These are phyloP conservation scores for Hyposoter didymator DNA, from an alignment of 2,888 invertebrate species.

Conservation along the genomic window DNA sequence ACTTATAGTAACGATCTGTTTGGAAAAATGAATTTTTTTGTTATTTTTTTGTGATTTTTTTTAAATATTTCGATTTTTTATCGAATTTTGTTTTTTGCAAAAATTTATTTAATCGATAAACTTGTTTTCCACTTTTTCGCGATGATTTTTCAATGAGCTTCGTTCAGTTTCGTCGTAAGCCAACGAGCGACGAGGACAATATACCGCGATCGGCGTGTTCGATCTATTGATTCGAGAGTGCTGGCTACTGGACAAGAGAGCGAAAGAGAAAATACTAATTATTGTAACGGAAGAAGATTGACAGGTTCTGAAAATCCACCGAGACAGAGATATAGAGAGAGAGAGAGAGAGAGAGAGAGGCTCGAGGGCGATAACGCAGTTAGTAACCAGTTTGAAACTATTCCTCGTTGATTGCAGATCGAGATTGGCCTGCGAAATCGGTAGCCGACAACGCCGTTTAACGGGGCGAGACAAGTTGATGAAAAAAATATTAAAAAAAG, in stretches of 20 bases:
- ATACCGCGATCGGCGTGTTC: background rate
- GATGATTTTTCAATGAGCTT: background rate
- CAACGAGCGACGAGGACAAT: background rate
- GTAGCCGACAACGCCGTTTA: background rate
- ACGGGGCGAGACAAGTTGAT: background rate
- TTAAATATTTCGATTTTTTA: background rate
- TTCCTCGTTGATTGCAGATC: conserved; percentile 27
- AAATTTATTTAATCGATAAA: background rate
- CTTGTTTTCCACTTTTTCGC: background rate
- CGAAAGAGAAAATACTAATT: background rate
- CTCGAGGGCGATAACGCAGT: background rate
- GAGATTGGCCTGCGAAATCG: conserved; percentile 3
- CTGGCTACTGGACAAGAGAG: background rate
- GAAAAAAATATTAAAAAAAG: background rate
- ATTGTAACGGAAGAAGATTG: conserved; percentile 8
- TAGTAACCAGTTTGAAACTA: conserved; percentile 1
- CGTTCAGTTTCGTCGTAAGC: background rate
- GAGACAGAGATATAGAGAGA: background rate
- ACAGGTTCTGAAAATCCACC: conserved; percentile 2
- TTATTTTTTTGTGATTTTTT: background rate
- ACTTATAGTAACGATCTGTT: background rate
- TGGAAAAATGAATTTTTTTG: background rate
- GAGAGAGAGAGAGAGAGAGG: background rate
- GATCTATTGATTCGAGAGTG: background rate
- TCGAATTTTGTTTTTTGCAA: background rate